These are phyloP conservation scores for Mormyrops attenuatus DNA, from an alignment of 2,797 vertebrate genomes.

Conservation along the genomic window DNA sequence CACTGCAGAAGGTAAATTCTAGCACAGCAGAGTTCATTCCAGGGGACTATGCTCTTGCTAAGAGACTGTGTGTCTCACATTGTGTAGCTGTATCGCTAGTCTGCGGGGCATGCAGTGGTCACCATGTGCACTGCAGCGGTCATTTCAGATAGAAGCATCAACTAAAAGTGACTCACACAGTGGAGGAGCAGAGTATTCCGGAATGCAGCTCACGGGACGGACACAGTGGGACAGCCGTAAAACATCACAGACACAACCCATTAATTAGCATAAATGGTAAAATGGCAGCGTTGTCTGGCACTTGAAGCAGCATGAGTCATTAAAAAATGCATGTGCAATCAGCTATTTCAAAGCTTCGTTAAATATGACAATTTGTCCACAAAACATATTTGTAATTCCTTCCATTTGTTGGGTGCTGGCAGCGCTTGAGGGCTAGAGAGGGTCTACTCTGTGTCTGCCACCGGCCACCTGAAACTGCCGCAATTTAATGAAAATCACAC, in stretches of 20 bases:
- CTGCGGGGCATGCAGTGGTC: not conserved
- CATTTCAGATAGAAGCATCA: not conserved
- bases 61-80: not conserved
- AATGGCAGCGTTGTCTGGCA: not conserved
- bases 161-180: constrained; percentile 6
- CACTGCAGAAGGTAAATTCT: not conserved
- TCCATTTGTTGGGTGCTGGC: not conserved
- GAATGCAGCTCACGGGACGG: not conserved
- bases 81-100: not conserved
- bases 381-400: constrained; percentile 8
- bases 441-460: not conserved
- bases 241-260: not conserved
- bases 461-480: not conserved
- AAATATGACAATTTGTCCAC: not conserved
- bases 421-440: not conserved
- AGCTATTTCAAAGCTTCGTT: constrained; percentile 8
- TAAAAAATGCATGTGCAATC: constrained; percentile 10
- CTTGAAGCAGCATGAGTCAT: not conserved
- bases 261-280: constrained; percentile 18
- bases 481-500: not conserved
- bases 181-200: not conserved
- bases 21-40: not conserved
- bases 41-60: not conserved
- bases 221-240: not conserved
- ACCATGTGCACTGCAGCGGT: not conserved